Percentiles rank a stretch among this genome's conserved stretches.
These are phyloP conservation scores for Myiozetetes cayanensis DNA, from an alignment of 2,113 vertebrate genomes.

Conservation along the genomic window DNA sequence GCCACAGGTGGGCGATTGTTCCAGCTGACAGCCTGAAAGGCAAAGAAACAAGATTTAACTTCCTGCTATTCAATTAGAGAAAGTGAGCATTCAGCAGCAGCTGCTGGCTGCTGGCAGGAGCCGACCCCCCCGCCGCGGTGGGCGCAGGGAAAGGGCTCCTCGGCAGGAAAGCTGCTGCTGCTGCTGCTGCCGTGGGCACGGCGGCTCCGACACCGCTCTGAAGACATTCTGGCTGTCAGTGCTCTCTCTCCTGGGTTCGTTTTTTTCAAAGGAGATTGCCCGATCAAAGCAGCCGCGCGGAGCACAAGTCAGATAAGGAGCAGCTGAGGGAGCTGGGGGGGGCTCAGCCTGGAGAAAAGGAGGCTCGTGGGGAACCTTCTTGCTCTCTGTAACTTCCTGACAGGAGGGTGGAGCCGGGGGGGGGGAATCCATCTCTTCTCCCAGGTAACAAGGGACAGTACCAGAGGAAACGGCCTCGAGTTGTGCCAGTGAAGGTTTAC, in stretches of 20 bases:
- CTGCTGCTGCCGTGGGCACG: not conserved
- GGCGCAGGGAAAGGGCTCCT: not conserved
- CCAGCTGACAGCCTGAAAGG: conserved; percentile 20
- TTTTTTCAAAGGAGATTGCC: not conserved
- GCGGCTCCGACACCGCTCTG: fast-evolving
- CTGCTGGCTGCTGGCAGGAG: conserved; percentile 41
- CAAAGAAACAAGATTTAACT: conserved; percentile 24
- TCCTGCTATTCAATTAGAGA: conserved; percentile 59
- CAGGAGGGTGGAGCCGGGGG: not conserved
- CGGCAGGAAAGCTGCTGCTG: not conserved
- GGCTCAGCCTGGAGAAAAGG: not conserved
- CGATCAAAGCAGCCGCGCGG: not conserved
- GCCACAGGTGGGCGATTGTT: conserved; percentile 66
- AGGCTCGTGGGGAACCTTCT: fast-evolving
- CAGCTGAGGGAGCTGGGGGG: not conserved
- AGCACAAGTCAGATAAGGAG: not conserved
- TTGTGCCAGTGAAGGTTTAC: not conserved
- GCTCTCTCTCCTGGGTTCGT: not conserved
- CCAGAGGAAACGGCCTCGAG: not conserved
- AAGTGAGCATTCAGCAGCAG: conserved; percentile 52
- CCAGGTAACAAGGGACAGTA: not conserved
- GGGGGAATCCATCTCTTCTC: not conserved
- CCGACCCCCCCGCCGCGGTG: not conserved
- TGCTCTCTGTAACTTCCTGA: not conserved
- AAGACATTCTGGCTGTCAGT: not conserved